Evolutionary conservation across 2,888 invertebrate species (phyloP), one percentile per base, ranked within the genome.

Genomic region (Meiosimyza platycephala): DNA sequence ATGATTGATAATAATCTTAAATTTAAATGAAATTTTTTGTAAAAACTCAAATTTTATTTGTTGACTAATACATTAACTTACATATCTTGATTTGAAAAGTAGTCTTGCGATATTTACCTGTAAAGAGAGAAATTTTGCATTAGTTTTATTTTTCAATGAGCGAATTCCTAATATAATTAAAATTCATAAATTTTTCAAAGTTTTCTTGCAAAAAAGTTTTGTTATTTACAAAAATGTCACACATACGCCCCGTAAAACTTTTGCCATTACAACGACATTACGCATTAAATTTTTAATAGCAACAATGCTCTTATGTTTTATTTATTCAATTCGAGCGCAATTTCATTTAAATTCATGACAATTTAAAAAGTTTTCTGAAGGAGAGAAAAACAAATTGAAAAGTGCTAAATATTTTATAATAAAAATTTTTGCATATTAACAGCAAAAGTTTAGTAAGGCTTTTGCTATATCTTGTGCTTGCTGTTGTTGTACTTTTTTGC

Each of bases 391-490:
- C 22, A 22, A 55, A 55, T 47, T 55, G 52, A 60, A 67, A 68
- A 47, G 67, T 72, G 67, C 60, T 72, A 72, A 72, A 72, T 72
- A 72, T 67, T 72, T 67, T 51, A 72, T 72, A 63, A 72, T 63
- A 67, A 52, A 66, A 50, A 68, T 67, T 28, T 28, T 70, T 50
- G 33, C 47, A 57, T 33, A 33, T 59, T 72, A 60, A 52, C 40
- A 48, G 50, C 13, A 63, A 9, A 6, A 7, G 11, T 63, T 63
- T 48, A 40, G 15, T 67, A 55, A 9, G 16, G 62, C 18, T 70
- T 18, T 52, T 51, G 51, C n/a, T 13, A 15, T 59, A 28, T 33
- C 15, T 50, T 13, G 15, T 69, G 69, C 2, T 40, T 40, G 40
- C 40, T 7, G 40, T 9, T 40, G 40, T 55, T n/a, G 16, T 47